Percentiles rank a stretch among this genome's conserved stretches.
Evolutionary conservation across 2,888 invertebrate species (phyloP).

Genomic region (Ommatoiulus sabulosus): DNA sequence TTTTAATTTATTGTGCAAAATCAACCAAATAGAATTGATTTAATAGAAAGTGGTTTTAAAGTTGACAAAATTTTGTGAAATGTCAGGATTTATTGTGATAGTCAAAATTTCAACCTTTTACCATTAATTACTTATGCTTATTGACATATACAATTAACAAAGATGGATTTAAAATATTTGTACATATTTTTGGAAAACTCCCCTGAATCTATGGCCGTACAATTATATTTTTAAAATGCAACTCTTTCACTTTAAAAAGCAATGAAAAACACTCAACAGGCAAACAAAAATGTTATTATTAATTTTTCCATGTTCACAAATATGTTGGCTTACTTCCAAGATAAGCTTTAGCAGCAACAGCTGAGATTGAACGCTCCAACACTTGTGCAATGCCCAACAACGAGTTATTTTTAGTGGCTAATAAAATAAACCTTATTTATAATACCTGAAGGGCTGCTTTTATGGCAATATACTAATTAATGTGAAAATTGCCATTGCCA

Average conservation of each 20-base stretch:
- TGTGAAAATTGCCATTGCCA: not conserved
- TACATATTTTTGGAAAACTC: no score
- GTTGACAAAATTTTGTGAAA: no score
- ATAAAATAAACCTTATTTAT: not conserved
- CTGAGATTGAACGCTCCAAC: not conserved
- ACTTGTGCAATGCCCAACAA: conserved; percentile 22
- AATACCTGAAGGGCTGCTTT: not conserved
- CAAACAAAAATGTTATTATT: not conserved
- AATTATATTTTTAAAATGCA: not conserved
- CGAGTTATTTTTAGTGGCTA: not conserved
- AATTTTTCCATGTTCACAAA: not conserved
- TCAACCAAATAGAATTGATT: no score
- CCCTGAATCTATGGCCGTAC: no score
- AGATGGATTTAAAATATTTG: no score
- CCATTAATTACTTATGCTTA: no score
- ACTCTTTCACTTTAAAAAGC: not conserved
- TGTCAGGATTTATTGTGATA: no score
- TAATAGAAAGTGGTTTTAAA: no score
- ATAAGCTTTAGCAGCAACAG: not conserved
- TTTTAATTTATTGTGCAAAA: no score
- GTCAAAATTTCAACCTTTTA: no score
- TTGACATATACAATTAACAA: no score
- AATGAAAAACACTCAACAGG: not conserved
- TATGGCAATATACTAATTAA: not conserved
- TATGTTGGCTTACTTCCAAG: conserved; percentile 16